phyloP scores from a whole-genome alignment of 2,113 vertebrate species.

The Hystrix brachyura region DNA sequence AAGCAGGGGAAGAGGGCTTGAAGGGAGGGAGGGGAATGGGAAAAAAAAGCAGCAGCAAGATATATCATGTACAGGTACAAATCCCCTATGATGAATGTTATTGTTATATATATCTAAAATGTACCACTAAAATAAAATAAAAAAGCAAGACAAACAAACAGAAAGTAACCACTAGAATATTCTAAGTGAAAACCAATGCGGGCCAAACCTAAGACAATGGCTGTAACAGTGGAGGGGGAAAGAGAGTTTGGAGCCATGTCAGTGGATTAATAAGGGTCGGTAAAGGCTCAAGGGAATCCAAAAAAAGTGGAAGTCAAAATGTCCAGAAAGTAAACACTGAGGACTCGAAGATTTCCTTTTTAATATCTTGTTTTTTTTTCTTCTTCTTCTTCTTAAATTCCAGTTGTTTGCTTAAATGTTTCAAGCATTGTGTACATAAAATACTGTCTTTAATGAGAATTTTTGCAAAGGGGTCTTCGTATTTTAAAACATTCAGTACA shows the following conservation, averaged over 20 bases:
- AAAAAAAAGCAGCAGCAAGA: too few relatives aligned
- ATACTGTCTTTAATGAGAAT: not conserved
- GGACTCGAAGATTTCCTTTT: not conserved
- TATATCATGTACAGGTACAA: too few relatives aligned
- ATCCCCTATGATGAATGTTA: too few relatives aligned
- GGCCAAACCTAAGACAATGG: not conserved
- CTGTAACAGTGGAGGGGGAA: not conserved
- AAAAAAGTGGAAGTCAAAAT: not conserved
- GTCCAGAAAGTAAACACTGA: not conserved
- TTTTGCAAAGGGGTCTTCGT: not conserved
- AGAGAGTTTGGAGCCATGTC: not conserved
- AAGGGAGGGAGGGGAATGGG: too few relatives aligned
- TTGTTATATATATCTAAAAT: too few relatives aligned
- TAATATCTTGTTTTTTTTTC: not conserved
- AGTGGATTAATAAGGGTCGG: fast-evolving
- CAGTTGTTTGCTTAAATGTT: not conserved
- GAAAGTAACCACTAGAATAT: not conserved
- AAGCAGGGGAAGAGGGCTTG: too few relatives aligned
- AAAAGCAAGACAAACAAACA: not conserved
- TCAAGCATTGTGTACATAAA: not conserved
- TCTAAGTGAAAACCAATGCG: not conserved
- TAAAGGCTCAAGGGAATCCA: not conserved
- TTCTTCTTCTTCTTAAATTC: not conserved
- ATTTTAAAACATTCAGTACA: not conserved
- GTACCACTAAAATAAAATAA: too few relatives aligned